These are phyloP conservation scores for Chelidonichthys spinosus DNA, from an alignment of 2,797 vertebrate species.

Conservation along the genomic window DNA sequence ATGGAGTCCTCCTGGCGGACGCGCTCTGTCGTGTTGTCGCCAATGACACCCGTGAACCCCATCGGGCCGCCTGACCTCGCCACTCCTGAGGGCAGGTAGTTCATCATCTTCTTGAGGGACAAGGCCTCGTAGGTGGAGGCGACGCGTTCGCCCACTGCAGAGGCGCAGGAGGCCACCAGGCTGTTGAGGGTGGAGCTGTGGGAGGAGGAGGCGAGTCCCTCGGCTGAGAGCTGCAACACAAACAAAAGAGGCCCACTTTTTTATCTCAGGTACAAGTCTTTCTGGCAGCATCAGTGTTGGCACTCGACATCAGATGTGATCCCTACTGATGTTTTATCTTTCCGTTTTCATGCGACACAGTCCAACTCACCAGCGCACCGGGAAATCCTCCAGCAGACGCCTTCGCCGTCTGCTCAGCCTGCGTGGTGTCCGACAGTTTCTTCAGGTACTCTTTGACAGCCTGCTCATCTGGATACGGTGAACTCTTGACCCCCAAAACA, in stretches of 20 bases:
- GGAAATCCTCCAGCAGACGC: slow-evolving; percentile 55
- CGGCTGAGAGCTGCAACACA: slow-evolving; percentile 55
- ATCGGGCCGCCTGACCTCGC: slow-evolving; percentile 16
- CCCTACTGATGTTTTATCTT: not conserved
- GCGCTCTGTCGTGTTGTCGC: slow-evolving; percentile 72
- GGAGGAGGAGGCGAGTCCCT: slow-evolving; percentile 73
- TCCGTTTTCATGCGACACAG: not conserved
- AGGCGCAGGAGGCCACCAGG: slow-evolving; percentile 94
- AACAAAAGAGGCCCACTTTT: not conserved
- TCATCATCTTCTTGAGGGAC: slow-evolving; percentile 96
- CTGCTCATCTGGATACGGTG: slow-evolving; percentile 83
- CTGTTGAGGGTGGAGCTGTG: slow-evolving; percentile 90
- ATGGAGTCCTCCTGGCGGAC: slow-evolving; percentile 88
- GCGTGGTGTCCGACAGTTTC: slow-evolving; percentile 81
- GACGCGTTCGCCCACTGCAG: slow-evolving; percentile 93
- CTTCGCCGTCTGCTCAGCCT: slow-evolving; percentile 75
- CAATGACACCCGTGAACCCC: slow-evolving; percentile 42
- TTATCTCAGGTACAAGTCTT: not conserved
- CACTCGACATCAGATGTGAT: not conserved
- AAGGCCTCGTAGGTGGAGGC: slow-evolving; percentile 95
- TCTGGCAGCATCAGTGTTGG: not conserved
- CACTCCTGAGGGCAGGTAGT: slow-evolving; percentile 83
- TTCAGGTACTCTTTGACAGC: slow-evolving; percentile 86
- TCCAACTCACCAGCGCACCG: slow-evolving; percentile 81
- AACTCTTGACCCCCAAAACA: slow-evolving; percentile 59